phyloP scores from a whole-genome alignment of 2,888 invertebrate genomes.

The Heliconius sara region DNA sequence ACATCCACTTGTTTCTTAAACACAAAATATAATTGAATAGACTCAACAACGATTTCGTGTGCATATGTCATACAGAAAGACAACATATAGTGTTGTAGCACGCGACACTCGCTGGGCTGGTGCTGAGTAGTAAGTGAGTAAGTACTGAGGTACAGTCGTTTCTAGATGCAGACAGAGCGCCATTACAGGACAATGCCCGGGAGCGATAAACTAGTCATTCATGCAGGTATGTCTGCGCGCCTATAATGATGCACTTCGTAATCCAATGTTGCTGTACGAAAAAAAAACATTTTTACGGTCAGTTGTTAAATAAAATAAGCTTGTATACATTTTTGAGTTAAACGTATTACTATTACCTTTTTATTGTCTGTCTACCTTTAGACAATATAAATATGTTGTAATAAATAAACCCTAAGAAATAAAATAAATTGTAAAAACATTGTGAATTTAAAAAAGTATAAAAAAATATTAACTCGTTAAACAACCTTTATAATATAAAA shows the following conservation, averaged over 20 bases:
- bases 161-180: slow-evolving; percentile 45
- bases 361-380: not conserved
- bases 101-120: slow-evolving; percentile 28
- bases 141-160: slow-evolving; percentile 22
- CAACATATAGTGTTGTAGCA: slow-evolving; percentile 22
- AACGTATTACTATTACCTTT: not conserved
- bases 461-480: no score
- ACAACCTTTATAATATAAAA: not conserved
- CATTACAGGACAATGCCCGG: slow-evolving; percentile 50
- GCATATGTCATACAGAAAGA: slow-evolving; percentile 19
- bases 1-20: not conserved
- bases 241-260: slow-evolving; percentile 47
- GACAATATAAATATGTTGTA: not conserved
- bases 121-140: no score
- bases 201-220: slow-evolving; percentile 48
- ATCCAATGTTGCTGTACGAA: slow-evolving; percentile 34
- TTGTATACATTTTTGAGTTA: not conserved
- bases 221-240: slow-evolving; percentile 44
- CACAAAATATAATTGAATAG: slow-evolving; percentile 8
- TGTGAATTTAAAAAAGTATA: not conserved
- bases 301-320: slow-evolving; percentile 9
- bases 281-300: slow-evolving; percentile 6
- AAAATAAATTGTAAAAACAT: not conserved
- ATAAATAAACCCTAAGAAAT: not conserved
- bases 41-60: not conserved